Evolutionary conservation across 2,797 vertebrate genomes (phyloP), one percentile per base, ranked within the genome.

Genomic region (Enteromius fasciolatus): DNA sequence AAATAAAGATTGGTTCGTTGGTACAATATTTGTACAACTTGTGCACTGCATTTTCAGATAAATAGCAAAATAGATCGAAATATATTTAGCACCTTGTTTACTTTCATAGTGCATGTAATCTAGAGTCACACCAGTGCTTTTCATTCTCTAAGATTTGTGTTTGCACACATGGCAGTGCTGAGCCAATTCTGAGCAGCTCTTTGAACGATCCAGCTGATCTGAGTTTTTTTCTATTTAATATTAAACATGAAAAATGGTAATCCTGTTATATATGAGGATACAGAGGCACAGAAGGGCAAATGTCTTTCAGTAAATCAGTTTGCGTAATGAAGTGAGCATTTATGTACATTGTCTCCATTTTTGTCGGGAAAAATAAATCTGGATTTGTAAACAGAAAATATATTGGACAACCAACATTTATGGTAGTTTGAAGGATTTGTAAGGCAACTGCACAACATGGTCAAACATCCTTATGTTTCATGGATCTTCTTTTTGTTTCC

Each of bases 251-350:
- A 64, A 64, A 64, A 64, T 31, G 28, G 15, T 64, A 64, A 91
- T 80, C 90, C 90, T 88, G 80, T 88, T 90, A 84, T 86, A 91
- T 85, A 89, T 87, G 64, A 90, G 83, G 90, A 93, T 92, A 90
- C 91, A 93, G 90, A 94, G 94, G 92, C 92, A 95, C 90, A 91
- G 93, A 93, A 92, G 94, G 92, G 92, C 93, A 94, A 92, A 92
- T 39, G 17, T 75, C 33, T 81, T 76, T 76, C 73, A 57, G 28
- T 15, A 68, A 77, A 61, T 84, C 77, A 82, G 52, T 69, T 50
- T 54, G 54, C 57, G 14, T 52, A 70, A 52, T 54, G 44, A 83
- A 33, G 33, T 68, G 12, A 59, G 44, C 44, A n/a, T 84, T 46
- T 46, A 84, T 63, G 67, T 82, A 85, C 80, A 78, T 31, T 79